These are phyloP conservation scores for Acleris literana DNA, from an alignment of 2,888 invertebrate species.

Conservation along the genomic window DNA sequence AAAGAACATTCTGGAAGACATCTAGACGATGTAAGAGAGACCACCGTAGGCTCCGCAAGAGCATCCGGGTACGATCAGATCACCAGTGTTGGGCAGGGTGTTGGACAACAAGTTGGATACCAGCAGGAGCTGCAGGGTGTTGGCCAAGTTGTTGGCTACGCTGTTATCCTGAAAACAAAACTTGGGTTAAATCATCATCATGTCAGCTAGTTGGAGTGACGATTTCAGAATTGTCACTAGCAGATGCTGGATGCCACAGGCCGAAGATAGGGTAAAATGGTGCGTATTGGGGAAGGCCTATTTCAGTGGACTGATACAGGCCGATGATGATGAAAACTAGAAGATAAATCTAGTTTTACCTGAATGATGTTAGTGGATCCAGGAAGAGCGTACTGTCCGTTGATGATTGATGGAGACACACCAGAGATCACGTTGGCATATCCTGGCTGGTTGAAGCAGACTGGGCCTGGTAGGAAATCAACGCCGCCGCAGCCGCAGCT, in stretches of 20 bases:
- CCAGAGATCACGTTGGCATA: slow-evolving; percentile 18
- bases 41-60: slow-evolving; percentile 22
- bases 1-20: neutral
- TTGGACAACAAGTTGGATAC: slow-evolving; percentile 68
- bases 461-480: slow-evolving; percentile 44
- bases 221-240: too few relatives aligned
- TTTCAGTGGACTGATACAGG: too few relatives aligned
- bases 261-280: too few relatives aligned
- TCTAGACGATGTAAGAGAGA: slow-evolving; percentile 21
- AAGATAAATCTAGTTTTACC: neutral
- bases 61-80: slow-evolving; percentile 44
- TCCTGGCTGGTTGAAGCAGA: slow-evolving; percentile 45
- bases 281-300: too few relatives aligned
- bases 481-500: slow-evolving; percentile 38
- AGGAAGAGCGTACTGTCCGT: slow-evolving; percentile 23
- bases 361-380: slow-evolving; percentile 25
- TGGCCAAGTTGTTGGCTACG: slow-evolving; percentile 69
- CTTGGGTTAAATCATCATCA: slow-evolving; percentile 5
- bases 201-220: neutral
- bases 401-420: slow-evolving; percentile 1
- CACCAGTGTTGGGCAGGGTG: slow-evolving; percentile 54
- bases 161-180: slow-evolving; percentile 63
- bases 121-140: slow-evolving; percentile 66
- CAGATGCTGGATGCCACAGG: too few relatives aligned
- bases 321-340: too few relatives aligned